phyloP scores from a whole-genome alignment of 2,888 invertebrate genomes.

The Andrena haemorrhoa region DNA sequence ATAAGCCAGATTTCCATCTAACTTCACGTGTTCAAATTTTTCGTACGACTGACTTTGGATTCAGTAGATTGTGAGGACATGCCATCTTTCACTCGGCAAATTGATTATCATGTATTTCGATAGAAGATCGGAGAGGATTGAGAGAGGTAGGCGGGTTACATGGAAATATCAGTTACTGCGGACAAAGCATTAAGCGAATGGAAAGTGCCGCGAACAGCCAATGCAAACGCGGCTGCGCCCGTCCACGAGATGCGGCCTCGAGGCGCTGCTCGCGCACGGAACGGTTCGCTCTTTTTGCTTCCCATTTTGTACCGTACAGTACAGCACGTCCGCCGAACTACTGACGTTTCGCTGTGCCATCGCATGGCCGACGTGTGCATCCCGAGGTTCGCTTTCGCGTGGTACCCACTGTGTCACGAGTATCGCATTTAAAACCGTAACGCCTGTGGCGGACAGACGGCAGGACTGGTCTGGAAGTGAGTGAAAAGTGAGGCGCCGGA shows the following conservation, averaged over 20 bases:
- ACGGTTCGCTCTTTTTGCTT: conserved; percentile 69
- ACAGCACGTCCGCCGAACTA: conserved; percentile 69
- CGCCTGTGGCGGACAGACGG: conserved; percentile 38
- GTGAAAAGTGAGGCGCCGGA: conserved; percentile 45
- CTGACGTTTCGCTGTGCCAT: conserved; percentile 74
- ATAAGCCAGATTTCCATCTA: background rate
- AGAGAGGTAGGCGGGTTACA: background rate
- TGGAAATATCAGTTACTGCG: background rate
- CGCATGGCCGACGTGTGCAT: conserved; percentile 78
- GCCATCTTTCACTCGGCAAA: background rate
- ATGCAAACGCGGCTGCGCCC: conserved; percentile 55
- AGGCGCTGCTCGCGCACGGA: conserved; percentile 59
- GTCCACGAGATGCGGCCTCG: conserved; percentile 53
- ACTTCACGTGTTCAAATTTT: background rate
- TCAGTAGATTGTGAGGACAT: background rate
- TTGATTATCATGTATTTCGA: background rate
- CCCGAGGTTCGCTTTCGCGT: conserved; percentile 69
- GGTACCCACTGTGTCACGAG: conserved; percentile 66
- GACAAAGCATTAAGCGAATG: conserved; percentile 24
- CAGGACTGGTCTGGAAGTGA: conserved; percentile 49
- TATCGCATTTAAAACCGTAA: conserved; percentile 54
- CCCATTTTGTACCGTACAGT: conserved; percentile 71
- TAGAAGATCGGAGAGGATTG: background rate
- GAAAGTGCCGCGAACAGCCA: conserved; percentile 10
- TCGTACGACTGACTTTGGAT: background rate